Evolutionary conservation across 2,113 vertebrate species (phyloP).

Genomic region (Centropus bengalensis): DNA sequence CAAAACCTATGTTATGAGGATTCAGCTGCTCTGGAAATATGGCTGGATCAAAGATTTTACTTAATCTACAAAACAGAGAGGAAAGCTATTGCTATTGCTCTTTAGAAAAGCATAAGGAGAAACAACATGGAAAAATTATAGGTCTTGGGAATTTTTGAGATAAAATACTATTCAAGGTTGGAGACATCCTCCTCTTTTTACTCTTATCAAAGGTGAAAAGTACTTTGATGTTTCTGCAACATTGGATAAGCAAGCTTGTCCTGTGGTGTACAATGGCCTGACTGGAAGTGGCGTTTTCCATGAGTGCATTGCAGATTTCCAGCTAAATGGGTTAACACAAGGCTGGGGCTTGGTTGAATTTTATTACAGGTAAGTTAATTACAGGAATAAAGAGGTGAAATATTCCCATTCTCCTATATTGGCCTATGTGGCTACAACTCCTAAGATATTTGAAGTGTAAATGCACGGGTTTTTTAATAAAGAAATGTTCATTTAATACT

Average conservation of each 20-base stretch:
- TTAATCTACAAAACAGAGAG: neutral
- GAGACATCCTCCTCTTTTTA: neutral
- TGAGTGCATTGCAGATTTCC: slow-evolving; percentile 57
- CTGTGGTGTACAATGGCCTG: slow-evolving; percentile 42
- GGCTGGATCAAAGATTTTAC: neutral
- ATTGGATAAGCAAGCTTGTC: slow-evolving; percentile 41
- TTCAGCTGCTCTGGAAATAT: neutral
- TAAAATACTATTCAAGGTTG: neutral
- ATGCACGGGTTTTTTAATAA: neutral
- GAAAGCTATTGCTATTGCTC: neutral
- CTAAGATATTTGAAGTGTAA: neutral
- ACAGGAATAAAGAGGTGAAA: neutral
- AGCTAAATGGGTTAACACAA: neutral
- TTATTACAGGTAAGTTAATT: slow-evolving; percentile 66
- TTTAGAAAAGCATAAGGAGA: neutral
- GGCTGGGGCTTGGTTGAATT: slow-evolving; percentile 68
- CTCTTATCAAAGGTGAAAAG: slow-evolving; percentile 24
- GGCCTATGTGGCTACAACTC: neutral
- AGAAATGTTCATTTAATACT: neutral
- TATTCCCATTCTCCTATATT: neutral
- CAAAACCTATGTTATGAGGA: neutral
- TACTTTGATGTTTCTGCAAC: slow-evolving; percentile 17
- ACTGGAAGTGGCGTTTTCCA: slow-evolving; percentile 40
- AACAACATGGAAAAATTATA: neutral
- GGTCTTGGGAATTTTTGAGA: neutral